Evolutionary conservation across 2,113 vertebrate genomes (phyloP).

Genomic region (Paedocypris sp.): DNA sequence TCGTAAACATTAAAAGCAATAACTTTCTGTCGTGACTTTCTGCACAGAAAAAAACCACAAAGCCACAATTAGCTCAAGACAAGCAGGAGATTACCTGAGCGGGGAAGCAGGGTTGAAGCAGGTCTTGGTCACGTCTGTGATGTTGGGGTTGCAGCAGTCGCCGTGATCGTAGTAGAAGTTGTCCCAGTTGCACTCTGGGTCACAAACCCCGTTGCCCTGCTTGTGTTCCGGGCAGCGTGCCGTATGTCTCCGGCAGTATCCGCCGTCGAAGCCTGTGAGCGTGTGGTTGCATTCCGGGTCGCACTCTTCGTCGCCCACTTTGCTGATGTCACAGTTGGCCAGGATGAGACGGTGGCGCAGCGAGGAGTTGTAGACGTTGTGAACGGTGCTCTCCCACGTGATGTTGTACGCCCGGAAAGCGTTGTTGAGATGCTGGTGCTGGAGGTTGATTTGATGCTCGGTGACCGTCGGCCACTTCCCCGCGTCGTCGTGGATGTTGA

Average conservation of each 20-base stretch:
- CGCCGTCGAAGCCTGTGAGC: slow-evolving; percentile 80
- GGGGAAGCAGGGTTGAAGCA: slow-evolving; percentile 90
- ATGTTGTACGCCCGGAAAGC: slow-evolving; percentile 88
- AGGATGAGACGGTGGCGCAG: slow-evolving; percentile 81
- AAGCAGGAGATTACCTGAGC: slow-evolving; percentile 85
- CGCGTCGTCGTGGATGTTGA: slow-evolving; percentile 77
- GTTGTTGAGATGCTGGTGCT: slow-evolving; percentile 83
- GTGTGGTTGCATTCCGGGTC: slow-evolving; percentile 94
- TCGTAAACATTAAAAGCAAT: too few species aligned
- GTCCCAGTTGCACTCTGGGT: slow-evolving; percentile 92
- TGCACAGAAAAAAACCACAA: neutral
- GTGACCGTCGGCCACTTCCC: slow-evolving; percentile 76
- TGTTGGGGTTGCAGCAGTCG: slow-evolving; percentile 88
- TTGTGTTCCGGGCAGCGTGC: slow-evolving; percentile 66
- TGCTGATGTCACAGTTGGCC: slow-evolving; percentile 92
- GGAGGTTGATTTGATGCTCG: slow-evolving; percentile 83
- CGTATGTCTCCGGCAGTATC: slow-evolving; percentile 74
- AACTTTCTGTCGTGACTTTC: too few species aligned
- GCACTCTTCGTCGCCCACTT: slow-evolving; percentile 81
- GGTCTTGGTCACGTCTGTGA: slow-evolving; percentile 92
- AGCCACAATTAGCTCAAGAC: too few species aligned
- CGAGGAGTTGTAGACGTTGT: slow-evolving; percentile 82
- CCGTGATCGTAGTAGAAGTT: slow-evolving; percentile 81
- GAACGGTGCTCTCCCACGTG: slow-evolving; percentile 85
- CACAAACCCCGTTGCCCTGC: slow-evolving; percentile 80